Percentiles rank a stretch among this genome's conserved stretches.
These are phyloP conservation scores for Petroica traversi DNA, from an alignment of 2,113 vertebrate genomes.

Conservation along the genomic window DNA sequence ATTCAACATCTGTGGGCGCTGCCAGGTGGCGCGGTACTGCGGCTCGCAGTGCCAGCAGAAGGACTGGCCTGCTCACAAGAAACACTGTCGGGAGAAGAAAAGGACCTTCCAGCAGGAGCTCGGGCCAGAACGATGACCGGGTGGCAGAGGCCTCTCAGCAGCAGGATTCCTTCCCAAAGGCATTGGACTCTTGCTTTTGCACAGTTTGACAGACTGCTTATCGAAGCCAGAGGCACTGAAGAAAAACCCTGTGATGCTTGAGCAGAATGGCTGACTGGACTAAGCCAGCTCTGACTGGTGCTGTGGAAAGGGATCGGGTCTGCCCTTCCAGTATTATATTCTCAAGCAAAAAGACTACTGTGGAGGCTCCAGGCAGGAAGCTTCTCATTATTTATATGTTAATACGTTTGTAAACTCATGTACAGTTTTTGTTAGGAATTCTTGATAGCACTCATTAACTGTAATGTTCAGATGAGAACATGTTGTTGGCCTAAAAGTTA, in stretches of 20 bases:
- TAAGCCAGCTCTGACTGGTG: constrained; percentile 48
- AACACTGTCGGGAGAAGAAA: constrained; percentile 96
- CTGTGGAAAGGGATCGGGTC: constrained; percentile 54
- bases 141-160: constrained; percentile 18
- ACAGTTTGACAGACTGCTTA: constrained; percentile 67
- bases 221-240: constrained; percentile 68
- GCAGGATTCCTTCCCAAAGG: constrained; percentile 55
- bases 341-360: constrained; percentile 74
- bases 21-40: constrained; percentile 96
- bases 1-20: constrained; percentile 98
- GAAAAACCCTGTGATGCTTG: constrained; percentile 57
- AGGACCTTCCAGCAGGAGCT: constrained; percentile 89
- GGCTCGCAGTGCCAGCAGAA: constrained; percentile 98
- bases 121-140: constrained; percentile 90
- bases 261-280: constrained; percentile 57
- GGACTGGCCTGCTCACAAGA: constrained; percentile 99
- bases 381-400: constrained; percentile 86
- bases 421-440: constrained; percentile 80
- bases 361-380: constrained; percentile 71
- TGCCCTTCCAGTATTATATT: constrained; percentile 67
- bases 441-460: constrained; percentile 75
- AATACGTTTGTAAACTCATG: constrained; percentile 85
- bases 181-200: constrained; percentile 64
- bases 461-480: constrained; percentile 66
- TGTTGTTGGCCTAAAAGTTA: constrained; percentile 27